Conservation (phyloP, 1,140 invertebrate genomes). For the Brachionus plicatilis region DNA sequence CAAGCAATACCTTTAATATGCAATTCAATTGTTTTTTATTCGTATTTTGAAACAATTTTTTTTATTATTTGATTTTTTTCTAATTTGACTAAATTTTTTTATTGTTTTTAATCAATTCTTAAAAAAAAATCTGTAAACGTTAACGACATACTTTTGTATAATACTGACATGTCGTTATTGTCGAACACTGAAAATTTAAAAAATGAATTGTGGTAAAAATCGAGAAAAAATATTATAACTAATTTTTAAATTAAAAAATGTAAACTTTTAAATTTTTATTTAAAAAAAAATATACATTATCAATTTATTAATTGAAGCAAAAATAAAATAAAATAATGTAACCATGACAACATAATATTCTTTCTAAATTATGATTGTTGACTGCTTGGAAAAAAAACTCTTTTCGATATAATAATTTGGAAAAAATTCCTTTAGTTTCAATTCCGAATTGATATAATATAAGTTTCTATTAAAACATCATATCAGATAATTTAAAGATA, state of each 20-base stretch:
- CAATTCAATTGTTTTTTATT: no score
- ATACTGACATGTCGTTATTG: no score
- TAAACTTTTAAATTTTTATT: neutral
- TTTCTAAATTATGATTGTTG: neutral
- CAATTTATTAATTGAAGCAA: neutral
- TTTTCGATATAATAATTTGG: neutral
- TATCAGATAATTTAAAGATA: neutral
- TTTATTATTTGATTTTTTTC: no score
- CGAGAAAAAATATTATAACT: no score
- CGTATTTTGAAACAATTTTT: no score
- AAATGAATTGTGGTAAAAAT: no score
- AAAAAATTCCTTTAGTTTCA: neutral
- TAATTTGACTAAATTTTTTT: no score
- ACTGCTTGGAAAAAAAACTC: neutral
- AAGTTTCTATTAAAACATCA: neutral
- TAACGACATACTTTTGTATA: no score
- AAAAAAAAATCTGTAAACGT: no score
- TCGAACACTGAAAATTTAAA: no score
- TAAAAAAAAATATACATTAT: neutral
- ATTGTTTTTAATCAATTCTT: no score
- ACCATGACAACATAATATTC: neutral
- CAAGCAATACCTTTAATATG: no score
- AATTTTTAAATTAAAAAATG: neutral
- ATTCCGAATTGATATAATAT: neutral
- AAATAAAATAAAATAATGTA: neutral